These are phyloP conservation scores for Corvus hawaiiensis DNA, from an alignment of 2,113 vertebrate genomes.

Conservation along the genomic window DNA sequence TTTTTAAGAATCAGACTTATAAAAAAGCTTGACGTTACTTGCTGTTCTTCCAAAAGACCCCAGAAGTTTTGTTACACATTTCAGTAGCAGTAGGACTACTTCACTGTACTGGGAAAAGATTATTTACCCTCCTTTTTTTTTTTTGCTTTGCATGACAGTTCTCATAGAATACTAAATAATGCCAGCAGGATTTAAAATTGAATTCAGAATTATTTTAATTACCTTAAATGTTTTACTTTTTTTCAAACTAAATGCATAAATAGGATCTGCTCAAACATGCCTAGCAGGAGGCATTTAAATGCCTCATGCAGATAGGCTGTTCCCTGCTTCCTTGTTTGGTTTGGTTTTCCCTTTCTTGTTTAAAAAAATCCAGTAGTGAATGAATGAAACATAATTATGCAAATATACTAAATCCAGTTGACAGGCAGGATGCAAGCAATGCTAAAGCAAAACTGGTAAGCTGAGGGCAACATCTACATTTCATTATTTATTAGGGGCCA, in stretches of 20 bases:
- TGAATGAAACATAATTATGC: slow-evolving; percentile 45
- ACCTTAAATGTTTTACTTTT: slow-evolving; percentile 31
- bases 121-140: not conserved
- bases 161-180: slow-evolving; percentile 14
- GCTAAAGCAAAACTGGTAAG: slow-evolving; percentile 28
- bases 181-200: slow-evolving; percentile 7
- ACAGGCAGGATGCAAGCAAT: not conserved
- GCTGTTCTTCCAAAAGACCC: not conserved
- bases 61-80: not conserved
- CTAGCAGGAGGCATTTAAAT: slow-evolving; percentile 45
- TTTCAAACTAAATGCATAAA: slow-evolving; percentile 33
- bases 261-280: slow-evolving; percentile 27
- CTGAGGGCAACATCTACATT: slow-evolving; percentile 50
- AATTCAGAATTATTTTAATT: slow-evolving; percentile 52
- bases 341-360: slow-evolving; percentile 2
- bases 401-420: slow-evolving; percentile 42
- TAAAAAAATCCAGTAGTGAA: slow-evolving; percentile 8
- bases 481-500: slow-evolving; percentile 31
- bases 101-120: not conserved
- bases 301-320: not conserved
- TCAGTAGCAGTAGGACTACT: not conserved
- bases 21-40: not conserved
- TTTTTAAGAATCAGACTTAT: not conserved
- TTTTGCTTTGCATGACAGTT: not conserved
- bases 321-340: slow-evolving; percentile 27